These are phyloP conservation scores for Sebastes hopkinsi DNA, from an alignment of 2,797 vertebrate genomes.

Conservation along the genomic window DNA sequence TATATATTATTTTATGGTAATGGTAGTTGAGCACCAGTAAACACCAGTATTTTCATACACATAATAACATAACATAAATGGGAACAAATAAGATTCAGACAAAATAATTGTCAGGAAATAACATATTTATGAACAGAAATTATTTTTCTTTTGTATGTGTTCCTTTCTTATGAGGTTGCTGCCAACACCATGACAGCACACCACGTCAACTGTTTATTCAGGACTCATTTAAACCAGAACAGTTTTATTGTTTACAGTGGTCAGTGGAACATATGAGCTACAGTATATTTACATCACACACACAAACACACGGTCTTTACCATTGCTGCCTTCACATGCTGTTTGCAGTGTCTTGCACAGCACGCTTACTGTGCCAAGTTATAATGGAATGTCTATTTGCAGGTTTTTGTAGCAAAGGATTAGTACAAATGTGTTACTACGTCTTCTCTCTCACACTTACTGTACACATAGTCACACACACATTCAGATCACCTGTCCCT, in stretches of 20 bases:
- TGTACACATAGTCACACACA: neutral
- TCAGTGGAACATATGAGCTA: neutral
- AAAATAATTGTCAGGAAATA: neutral
- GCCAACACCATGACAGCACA: neutral
- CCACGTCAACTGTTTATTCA: neutral
- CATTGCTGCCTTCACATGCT: neutral
- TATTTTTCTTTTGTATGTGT: neutral
- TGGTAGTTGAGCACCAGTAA: neutral
- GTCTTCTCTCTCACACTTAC: neutral
- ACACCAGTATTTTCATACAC: neutral
- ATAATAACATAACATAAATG: neutral
- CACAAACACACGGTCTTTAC: neutral
- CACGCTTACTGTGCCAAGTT: neutral
- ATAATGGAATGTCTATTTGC: neutral
- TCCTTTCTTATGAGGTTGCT: neutral
- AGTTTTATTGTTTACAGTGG: conserved; percentile 13
- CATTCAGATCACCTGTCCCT: neutral
- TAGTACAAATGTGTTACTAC: neutral
- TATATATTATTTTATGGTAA: neutral
- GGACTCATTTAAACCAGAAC: neutral
- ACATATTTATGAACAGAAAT: neutral
- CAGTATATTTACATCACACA: conserved; percentile 19
- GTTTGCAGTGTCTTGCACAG: neutral
- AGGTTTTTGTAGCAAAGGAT: neutral
- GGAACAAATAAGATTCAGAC: neutral